Evolutionary conservation across 2,113 vertebrate species (phyloP).

Genomic region (Spea multiplicata): DNA sequence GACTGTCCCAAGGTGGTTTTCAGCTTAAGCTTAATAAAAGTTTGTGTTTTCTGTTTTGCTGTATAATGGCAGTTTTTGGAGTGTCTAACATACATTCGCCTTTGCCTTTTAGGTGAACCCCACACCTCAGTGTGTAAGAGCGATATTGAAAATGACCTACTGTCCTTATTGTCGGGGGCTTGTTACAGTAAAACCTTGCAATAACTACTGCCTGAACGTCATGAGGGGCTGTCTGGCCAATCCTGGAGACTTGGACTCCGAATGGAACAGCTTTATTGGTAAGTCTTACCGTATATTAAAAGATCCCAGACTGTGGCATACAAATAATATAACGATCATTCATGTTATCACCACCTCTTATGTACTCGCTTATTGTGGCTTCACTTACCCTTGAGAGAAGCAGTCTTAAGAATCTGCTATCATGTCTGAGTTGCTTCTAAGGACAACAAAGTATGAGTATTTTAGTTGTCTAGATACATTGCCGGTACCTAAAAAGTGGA

Average conservation of each 20-base stretch:
- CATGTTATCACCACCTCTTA: too few species aligned
- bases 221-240: constrained; percentile 94
- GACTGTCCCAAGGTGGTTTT: not conserved
- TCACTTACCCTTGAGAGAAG: too few species aligned
- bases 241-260: constrained; percentile 88
- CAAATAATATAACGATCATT: too few species aligned
- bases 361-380: too few species aligned
- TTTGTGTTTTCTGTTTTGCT: not conserved
- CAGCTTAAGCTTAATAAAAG: not conserved
- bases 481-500: too few species aligned
- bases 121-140: constrained; percentile 80
- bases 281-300: constrained; percentile 51
- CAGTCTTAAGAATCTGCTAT: too few species aligned
- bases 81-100: not conserved
- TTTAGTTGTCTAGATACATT: too few species aligned
- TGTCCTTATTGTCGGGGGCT: constrained; percentile 90
- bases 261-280: constrained; percentile 98
- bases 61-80: not conserved
- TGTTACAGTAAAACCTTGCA: constrained; percentile 89
- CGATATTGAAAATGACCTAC: constrained; percentile 93
- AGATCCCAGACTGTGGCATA: too few species aligned
- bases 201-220: constrained; percentile 96
- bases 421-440: too few species aligned
- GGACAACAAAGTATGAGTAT: too few species aligned
- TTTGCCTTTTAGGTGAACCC: constrained; percentile 76